Percentiles rank a stretch among this genome's conserved stretches.
Evolutionary conservation across 92 coral and sea anemone genomes (phyloP).

Genomic region (Epizoanthus stellaris): DNA sequence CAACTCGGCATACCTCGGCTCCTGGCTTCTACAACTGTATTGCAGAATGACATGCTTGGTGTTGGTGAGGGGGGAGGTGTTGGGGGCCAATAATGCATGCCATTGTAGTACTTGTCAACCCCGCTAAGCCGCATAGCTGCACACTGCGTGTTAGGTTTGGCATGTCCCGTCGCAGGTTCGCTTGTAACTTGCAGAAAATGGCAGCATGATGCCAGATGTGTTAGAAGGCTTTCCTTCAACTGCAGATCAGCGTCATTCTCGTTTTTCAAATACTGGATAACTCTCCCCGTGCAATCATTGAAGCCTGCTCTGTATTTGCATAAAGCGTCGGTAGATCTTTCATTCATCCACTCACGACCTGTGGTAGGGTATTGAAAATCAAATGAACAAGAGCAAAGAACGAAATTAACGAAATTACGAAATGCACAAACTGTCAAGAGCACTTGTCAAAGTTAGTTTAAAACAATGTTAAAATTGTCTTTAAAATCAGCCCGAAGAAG

Average conservation of each 20-base stretch:
- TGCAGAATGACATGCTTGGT: constrained; percentile 4
- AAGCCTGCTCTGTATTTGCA: constrained; percentile 68
- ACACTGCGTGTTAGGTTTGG: neutral
- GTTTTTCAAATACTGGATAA: constrained; percentile 57
- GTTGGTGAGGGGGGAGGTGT: constrained; percentile 48
- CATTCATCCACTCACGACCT: constrained; percentile 54
- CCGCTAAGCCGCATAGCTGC: neutral
- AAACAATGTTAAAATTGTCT: neutral
- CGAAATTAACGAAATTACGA: neutral
- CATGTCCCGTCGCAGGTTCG: constrained; percentile 16
- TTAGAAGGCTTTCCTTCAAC: constrained; percentile 59
- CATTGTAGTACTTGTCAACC: constrained; percentile 8
- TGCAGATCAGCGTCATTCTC: constrained; percentile 51
- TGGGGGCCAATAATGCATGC: constrained; percentile 37
- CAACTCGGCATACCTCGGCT: neutral
- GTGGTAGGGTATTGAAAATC: neutral
- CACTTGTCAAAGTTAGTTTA: no score
- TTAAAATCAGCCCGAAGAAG: neutral
- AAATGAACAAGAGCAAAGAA: neutral
- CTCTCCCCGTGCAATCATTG: constrained; percentile 59
- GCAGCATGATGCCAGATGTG: constrained; percentile 61
- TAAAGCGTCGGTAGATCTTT: constrained; percentile 43
- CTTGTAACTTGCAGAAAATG: constrained; percentile 35
- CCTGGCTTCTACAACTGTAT: neutral
- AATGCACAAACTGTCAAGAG: neutral